phyloP scores from a whole-genome alignment of 2,888 invertebrate species.

The Nasonovia ribisnigri region DNA sequence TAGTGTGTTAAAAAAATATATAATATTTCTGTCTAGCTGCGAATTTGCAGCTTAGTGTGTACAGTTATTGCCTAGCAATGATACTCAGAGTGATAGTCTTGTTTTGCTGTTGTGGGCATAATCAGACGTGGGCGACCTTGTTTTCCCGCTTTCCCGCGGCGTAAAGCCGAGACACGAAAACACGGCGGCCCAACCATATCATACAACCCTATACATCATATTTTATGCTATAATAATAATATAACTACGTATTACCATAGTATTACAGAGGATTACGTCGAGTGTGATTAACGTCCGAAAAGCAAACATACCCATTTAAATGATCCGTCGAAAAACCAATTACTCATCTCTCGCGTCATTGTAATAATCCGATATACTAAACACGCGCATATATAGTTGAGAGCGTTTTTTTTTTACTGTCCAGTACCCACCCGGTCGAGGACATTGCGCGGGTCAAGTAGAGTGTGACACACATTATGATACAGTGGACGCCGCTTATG shows the following conservation, averaged over 20 bases:
- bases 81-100: not conserved
- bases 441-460: not conserved
- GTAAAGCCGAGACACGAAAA: not conserved
- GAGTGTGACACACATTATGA: not conserved
- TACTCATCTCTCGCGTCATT: not conserved
- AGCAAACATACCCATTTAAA: not conserved
- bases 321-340: constrained; percentile 8
- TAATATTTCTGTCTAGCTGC: not conserved
- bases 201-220: not conserved
- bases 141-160: not conserved
- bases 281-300: not conserved
- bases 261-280: not conserved
- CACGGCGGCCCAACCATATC: not conserved
- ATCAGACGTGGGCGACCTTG: not conserved
- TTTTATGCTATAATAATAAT: not conserved
- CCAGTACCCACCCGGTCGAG: not conserved
- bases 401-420: not conserved
- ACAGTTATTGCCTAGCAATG: not conserved
- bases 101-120: not conserved
- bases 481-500: not conserved
- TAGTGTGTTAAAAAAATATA: not conserved
- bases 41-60: not conserved
- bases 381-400: not conserved
- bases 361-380: not conserved
- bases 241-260: not conserved